Evolutionary conservation across 2,113 vertebrate genomes (phyloP), one percentile per base, ranked within the genome.

Genomic region (Synodontis membranacea): DNA sequence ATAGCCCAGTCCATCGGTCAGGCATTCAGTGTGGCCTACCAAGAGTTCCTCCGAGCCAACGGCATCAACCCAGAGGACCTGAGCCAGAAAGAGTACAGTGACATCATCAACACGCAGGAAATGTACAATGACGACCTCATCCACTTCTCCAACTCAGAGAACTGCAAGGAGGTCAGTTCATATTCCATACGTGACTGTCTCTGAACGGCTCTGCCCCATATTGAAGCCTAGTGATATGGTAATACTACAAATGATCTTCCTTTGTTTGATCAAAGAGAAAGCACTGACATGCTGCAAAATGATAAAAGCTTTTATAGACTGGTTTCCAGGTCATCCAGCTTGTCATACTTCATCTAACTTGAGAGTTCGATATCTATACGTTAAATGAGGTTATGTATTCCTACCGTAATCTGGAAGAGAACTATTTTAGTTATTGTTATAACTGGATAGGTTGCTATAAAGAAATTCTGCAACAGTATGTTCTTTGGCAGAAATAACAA

Each of bases 91-190:
- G 98, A 99, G 87, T 99, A 99, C 94, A 99, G 98, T 12, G 98
- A 99, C 93, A 97, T 99, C 94, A 98, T 99, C 94, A 99, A 97
- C 90, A 99, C 98, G 66, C 98, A 99, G 91, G 98, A 99, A 93
- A 99, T 99, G 98, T 99, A 99, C 94, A 99, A 99, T 2, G 98
- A 99, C 8, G 98, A 99, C 91, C 97, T 99, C 87, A 96, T 99
- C 93, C 98, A 99, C 93, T 99, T 99, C 92, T 99, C 98, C 86
- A 99, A 99, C 94, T 99, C 98, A 0, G 98, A 98, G 88, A 99
- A 99, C 94, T 98, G 97, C 94, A 99, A 99, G 94, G 98, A 99
- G 97, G 98, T 99, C 86, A 52, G 93, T 88, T 14, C 74, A 52
- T 52, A 39, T 72, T 79, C n/a, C 50, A 34, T 31, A 37, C 31